phyloP scores from a whole-genome alignment of 2,113 vertebrate species.

The Campylorhamphus procurvoides region DNA sequence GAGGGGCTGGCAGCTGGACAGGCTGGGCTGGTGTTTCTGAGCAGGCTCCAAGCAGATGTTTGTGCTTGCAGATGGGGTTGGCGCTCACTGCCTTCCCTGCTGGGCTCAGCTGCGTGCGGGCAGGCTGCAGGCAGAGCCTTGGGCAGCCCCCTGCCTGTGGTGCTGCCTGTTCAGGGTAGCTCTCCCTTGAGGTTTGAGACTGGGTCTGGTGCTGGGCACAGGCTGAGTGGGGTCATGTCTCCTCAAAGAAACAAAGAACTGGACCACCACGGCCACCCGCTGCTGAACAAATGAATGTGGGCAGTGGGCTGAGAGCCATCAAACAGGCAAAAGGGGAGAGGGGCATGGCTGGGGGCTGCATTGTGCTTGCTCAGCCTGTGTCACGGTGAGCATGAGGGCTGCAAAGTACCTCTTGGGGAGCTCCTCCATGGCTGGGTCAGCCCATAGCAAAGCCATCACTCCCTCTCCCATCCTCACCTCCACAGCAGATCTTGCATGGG shows the following conservation, averaged over 20 bases:
- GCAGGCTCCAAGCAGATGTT: conserved; percentile 62
- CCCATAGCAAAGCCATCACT: neutral
- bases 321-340: neutral
- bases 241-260: neutral
- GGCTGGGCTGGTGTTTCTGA: conserved; percentile 53
- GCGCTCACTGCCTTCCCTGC: neutral
- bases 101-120: neutral
- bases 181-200: neutral
- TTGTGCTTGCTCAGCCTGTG: conserved; percentile 45
- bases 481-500: fast-evolving
- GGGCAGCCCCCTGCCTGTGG: neutral
- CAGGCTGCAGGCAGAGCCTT: neutral
- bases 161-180: neutral
- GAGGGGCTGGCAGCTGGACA: conserved; percentile 38
- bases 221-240: neutral
- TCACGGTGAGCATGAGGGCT: neutral
- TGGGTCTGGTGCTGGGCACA: neutral
- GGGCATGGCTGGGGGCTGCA: neutral
- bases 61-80: neutral
- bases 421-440: neutral
- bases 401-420: neutral
- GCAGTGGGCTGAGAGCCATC: neutral
- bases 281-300: neutral
- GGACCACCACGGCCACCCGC: neutral
- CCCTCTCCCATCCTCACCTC: fast-evolving